A percentile compares a stretch with the other conserved stretches of the same genome.
phyloP scores from a whole-genome alignment of 2,797 vertebrate species.

The Danio tinwini region DNA sequence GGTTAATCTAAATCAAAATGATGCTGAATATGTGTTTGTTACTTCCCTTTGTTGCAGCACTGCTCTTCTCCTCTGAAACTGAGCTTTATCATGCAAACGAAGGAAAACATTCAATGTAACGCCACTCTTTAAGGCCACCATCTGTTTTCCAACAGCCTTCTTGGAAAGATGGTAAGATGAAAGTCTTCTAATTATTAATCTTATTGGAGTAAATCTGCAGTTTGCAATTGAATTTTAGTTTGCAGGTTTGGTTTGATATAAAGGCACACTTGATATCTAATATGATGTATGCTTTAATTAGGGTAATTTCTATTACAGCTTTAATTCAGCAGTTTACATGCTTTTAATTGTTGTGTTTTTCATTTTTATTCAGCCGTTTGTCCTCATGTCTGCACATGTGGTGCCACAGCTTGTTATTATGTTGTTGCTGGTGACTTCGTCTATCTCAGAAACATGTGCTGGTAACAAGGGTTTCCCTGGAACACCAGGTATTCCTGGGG shows the following conservation, averaged over 20 bases:
- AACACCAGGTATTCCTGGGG: slow-evolving; percentile 75
- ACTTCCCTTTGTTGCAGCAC: slow-evolving; percentile 53
- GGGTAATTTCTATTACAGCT: not conserved
- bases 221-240: not conserved
- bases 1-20: slow-evolving; percentile 2
- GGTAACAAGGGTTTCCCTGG: slow-evolving; percentile 70
- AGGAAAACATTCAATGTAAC: slow-evolving; percentile 18
- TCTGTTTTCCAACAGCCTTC: slow-evolving; percentile 11
- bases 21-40: slow-evolving; percentile 45
- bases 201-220: not conserved
- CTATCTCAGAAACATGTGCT: slow-evolving; percentile 64
- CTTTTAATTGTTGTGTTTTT: not conserved
- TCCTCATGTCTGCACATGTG: slow-evolving; percentile 24
- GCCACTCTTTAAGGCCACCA: slow-evolving; percentile 1
- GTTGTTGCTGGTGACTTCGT: slow-evolving; percentile 50
- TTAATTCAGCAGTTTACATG: not conserved
- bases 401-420: slow-evolving; percentile 56
- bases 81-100: slow-evolving; percentile 14
- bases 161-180: slow-evolving; percentile 56
- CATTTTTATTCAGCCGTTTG: slow-evolving; percentile 37
- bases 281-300: not conserved
- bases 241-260: too few species aligned
- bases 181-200: not conserved
- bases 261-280: too few species aligned
- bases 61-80: slow-evolving; percentile 48